These are phyloP conservation scores for Ellobium chinense DNA, from an alignment of 2,888 invertebrate species.

Conservation along the genomic window DNA sequence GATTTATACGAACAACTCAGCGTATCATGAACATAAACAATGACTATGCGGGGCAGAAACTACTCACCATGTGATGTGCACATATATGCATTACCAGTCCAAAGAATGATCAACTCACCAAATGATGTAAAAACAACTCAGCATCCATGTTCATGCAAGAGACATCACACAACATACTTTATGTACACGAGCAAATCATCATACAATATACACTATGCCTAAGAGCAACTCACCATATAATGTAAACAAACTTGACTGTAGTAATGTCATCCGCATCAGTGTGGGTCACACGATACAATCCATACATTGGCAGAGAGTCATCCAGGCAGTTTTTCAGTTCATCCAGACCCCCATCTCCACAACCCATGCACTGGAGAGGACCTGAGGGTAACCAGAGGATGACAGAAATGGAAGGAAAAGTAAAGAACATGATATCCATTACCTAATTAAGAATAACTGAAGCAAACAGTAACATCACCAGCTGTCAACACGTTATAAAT, in stretches of 20 bases:
- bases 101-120: no score
- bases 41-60: no score
- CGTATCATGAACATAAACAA: no score
- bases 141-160: no score
- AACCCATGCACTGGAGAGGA: constrained; percentile 60
- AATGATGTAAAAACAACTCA: no score
- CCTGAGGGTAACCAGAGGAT: constrained; percentile 64
- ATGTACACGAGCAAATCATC: no score
- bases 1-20: no score
- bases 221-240: constrained; percentile 70
- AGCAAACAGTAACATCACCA: constrained; percentile 59
- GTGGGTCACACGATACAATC: constrained; percentile 72
- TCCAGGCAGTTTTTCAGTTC: constrained; percentile 62
- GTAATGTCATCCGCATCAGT: constrained; percentile 72
- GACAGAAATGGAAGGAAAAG: neutral
- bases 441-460: constrained; percentile 8
- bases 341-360: constrained; percentile 66
- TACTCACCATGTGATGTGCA: no score
- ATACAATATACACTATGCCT: no score
- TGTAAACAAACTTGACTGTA: constrained; percentile 77
- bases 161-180: no score
- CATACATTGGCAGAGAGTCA: constrained; percentile 73
- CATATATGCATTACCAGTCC: no score
- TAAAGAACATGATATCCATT: neutral
- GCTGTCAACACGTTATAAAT: no score